phyloP scores from a whole-genome alignment of 2,113 vertebrate genomes.

The Smithornis capensis region DNA sequence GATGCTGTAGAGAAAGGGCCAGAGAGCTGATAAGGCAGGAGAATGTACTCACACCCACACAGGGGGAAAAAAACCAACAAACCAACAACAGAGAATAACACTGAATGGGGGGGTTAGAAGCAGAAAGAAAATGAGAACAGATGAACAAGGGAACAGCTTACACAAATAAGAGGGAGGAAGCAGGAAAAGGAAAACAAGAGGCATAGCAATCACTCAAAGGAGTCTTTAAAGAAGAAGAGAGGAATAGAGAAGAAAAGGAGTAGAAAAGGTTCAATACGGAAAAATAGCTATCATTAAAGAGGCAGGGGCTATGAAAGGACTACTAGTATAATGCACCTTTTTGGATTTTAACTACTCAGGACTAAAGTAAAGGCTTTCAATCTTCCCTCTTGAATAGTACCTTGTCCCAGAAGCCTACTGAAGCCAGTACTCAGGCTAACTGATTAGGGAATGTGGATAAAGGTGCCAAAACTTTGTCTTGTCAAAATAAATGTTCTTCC shows the following conservation, averaged over 20 bases:
- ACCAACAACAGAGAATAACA: neutral
- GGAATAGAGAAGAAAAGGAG: constrained; percentile 39
- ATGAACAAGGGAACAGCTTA: constrained; percentile 21
- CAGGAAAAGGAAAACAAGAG: constrained; percentile 44
- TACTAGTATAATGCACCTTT: constrained; percentile 40
- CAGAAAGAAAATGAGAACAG: neutral
- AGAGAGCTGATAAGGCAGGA: constrained; percentile 21
- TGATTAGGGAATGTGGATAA: neutral
- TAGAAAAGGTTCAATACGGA: constrained; percentile 24
- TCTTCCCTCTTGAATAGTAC: neutral
- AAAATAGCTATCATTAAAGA: constrained; percentile 44
- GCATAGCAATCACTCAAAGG: neutral
- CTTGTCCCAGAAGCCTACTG: neutral
- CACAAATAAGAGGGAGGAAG: constrained; percentile 34
- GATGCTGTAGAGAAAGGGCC: constrained; percentile 36
- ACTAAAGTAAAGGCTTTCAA: constrained; percentile 20
- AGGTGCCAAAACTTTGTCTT: constrained; percentile 4
- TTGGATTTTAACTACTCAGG: constrained; percentile 1
- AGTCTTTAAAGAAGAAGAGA: constrained; percentile 25
- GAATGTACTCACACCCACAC: constrained; percentile 34
- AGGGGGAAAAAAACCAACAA: neutral
- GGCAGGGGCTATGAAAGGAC: constrained; percentile 21
- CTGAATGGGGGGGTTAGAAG: neutral
- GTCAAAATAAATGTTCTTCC: constrained; percentile 10
- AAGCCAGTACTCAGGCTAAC: neutral